A percentile compares a stretch with the other conserved stretches of the same genome.
These are phyloP conservation scores for Drosophila mercatorum DNA, from an alignment of 2,888 invertebrate genomes.

Conservation along the genomic window DNA sequence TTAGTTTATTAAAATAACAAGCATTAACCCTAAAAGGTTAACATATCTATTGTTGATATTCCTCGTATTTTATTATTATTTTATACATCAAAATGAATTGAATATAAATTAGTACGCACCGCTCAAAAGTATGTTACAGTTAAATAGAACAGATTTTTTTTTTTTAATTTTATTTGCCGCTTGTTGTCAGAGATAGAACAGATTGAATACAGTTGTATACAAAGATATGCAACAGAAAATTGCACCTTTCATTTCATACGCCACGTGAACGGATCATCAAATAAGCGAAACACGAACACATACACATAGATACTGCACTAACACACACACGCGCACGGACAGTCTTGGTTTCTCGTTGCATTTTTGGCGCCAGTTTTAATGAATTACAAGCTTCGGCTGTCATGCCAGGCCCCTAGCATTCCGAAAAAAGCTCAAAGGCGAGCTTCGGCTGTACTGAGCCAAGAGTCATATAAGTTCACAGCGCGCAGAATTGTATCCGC, in stretches of 20 bases:
- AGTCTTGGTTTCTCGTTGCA: slow-evolving; percentile 31
- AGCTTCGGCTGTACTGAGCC: slow-evolving; percentile 60
- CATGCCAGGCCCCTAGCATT: slow-evolving; percentile 59
- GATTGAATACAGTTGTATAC: no score
- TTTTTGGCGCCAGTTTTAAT: slow-evolving; percentile 76
- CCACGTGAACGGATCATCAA: slow-evolving; percentile 34
- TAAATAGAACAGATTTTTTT: no score
- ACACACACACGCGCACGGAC: neutral
- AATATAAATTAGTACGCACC: neutral
- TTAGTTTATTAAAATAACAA: neutral
- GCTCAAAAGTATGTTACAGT: slow-evolving; percentile 9
- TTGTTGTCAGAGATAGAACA: no score
- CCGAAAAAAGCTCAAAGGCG: slow-evolving; percentile 72
- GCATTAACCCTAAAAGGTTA: no score
- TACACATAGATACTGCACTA: neutral
- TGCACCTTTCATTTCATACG: slow-evolving; percentile 30
- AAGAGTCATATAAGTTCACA: slow-evolving; percentile 41
- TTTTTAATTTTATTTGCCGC: no score
- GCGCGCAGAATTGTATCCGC: slow-evolving; percentile 84
- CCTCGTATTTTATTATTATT: neutral
- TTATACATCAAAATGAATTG: no score
- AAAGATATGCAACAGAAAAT: neutral
- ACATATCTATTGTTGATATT: neutral
- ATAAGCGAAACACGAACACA: neutral
- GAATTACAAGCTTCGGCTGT: slow-evolving; percentile 42